A percentile compares a stretch with the other conserved stretches of the same genome.
Conservation (phyloP, 2,797 vertebrate species). For the Podarcis siculus region DNA sequence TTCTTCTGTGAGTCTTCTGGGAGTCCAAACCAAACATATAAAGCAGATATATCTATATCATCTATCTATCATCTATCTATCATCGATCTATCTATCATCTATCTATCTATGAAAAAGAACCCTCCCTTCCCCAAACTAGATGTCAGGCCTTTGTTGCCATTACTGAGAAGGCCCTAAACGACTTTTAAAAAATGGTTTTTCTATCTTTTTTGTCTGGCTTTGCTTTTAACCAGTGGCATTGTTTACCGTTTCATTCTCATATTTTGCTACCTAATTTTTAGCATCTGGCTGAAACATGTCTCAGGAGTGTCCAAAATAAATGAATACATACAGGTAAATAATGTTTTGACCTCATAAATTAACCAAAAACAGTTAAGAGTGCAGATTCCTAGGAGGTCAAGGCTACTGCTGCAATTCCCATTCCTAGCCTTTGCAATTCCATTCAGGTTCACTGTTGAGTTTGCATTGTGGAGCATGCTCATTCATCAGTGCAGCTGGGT, state of each 20-base stretch:
- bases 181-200: too few relatives aligned
- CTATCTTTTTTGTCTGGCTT: not conserved
- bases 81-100: too few relatives aligned
- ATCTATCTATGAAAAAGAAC: too few relatives aligned
- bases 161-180: too few relatives aligned
- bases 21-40: too few relatives aligned
- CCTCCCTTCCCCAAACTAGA: too few relatives aligned
- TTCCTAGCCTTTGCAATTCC: constrained; percentile 1
- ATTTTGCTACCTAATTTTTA: not conserved
- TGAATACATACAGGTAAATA: not conserved
- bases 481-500: not conserved
- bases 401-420: not conserved
- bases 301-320: not conserved
- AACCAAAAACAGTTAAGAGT: not conserved
- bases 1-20: too few relatives aligned
- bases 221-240: not conserved
- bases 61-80: too few relatives aligned
- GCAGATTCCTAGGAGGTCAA: constrained; percentile 16
- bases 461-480: not conserved
- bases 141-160: too few relatives aligned
- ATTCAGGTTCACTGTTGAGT: not conserved
- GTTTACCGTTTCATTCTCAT: not conserved
- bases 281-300: not conserved
- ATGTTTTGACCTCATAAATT: not conserved
- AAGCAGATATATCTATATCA: too few relatives aligned